phyloP scores from a whole-genome alignment of 1,140 invertebrate genomes.

The Ips nitidus region DNA sequence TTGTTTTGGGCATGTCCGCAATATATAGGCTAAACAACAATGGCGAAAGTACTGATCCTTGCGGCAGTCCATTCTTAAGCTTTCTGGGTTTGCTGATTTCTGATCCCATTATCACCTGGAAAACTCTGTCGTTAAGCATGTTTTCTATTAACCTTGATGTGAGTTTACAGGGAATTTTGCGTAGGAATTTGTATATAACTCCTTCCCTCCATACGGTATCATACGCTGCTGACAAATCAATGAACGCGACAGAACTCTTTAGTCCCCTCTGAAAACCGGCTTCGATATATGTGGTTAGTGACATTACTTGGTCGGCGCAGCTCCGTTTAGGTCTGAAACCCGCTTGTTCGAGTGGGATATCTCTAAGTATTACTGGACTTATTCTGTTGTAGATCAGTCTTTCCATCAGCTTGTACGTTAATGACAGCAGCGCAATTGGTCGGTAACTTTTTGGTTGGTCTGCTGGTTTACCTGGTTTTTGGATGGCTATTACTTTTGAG shows the following conservation, averaged over 20 bases:
- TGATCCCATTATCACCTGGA: conserved; percentile 25
- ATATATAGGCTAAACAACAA: conserved; percentile 33
- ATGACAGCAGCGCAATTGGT: conserved; percentile 25
- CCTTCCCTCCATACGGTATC: too few species aligned
- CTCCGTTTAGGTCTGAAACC: too few species aligned
- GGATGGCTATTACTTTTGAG: conserved; percentile 27
- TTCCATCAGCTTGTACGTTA: conserved; percentile 30
- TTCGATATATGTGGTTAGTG: too few species aligned
- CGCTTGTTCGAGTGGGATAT: too few species aligned
- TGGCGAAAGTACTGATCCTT: conserved; percentile 29
- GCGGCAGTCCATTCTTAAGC: conserved; percentile 30
- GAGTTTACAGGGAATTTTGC: conserved; percentile 20
- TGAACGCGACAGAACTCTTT: too few species aligned
- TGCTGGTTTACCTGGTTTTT: conserved; percentile 31
- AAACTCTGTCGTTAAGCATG: conserved; percentile 23
- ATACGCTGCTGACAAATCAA: too few species aligned
- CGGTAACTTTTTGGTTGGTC: conserved; percentile 27
- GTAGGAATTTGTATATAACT: conserved; percentile 15
- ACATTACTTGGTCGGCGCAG: too few species aligned
- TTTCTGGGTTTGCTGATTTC: conserved; percentile 20
- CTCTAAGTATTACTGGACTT: too few species aligned
- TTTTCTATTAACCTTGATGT: conserved; percentile 18
- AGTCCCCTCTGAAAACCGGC: too few species aligned
- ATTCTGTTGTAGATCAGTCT: conserved; percentile 27
- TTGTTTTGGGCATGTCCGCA: too few species aligned